These are phyloP conservation scores for Otus scops DNA, from an alignment of 2,797 vertebrate species.

Conservation along the genomic window DNA sequence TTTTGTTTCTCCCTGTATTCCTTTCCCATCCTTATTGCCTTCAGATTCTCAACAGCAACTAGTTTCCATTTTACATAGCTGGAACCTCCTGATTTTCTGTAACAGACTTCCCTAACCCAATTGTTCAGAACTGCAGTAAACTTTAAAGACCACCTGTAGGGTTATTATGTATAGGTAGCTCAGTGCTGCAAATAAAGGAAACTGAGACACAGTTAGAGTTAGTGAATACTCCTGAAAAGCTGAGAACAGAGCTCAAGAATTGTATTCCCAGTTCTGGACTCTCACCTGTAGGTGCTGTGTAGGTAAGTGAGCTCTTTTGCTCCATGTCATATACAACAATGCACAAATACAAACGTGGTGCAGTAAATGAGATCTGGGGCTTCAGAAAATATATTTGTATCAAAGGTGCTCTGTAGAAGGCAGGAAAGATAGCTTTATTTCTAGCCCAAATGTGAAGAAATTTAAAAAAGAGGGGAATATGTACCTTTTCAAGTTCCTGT, in stretches of 20 bases:
- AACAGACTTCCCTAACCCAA: neutral
- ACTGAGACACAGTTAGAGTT: neutral
- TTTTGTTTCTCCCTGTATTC: neutral
- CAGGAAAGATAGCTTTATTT: neutral
- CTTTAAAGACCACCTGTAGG: conserved; percentile 10
- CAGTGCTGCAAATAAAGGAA: neutral
- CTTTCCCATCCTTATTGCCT: neutral
- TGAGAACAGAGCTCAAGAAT: neutral
- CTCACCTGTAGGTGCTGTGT: neutral
- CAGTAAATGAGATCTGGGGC: neutral
- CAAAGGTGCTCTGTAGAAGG: neutral
- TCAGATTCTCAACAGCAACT: neutral
- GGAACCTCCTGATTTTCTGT: neutral
- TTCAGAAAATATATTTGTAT: neutral
- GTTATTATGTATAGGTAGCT: neutral
- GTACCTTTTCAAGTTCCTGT: neutral
- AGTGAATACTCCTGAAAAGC: neutral
- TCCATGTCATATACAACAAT: neutral
- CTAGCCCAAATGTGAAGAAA: neutral
- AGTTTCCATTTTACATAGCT: neutral
- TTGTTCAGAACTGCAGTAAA: neutral
- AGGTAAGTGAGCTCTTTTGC: neutral
- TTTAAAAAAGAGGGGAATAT: neutral
- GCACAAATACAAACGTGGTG: neutral
- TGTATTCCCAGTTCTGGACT: neutral